Evolutionary conservation across 2,888 invertebrate genomes (phyloP).

Genomic region (Alloscopus bannaensis): DNA sequence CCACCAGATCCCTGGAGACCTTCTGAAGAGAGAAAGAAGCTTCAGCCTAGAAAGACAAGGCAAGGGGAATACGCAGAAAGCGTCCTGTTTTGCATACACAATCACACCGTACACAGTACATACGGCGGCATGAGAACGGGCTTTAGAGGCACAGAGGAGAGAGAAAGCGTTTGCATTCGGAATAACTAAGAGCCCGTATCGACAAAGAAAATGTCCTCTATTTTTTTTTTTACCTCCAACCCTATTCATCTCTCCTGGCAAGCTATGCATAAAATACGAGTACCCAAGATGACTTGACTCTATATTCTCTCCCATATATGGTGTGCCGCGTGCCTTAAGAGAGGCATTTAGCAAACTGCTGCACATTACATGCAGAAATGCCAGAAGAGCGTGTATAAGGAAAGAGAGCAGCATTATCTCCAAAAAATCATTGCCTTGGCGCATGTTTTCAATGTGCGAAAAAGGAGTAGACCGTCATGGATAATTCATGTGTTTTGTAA

Average conservation of each 20-base stretch:
- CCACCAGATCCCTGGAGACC: slow-evolving; percentile 60
- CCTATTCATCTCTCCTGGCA: slow-evolving; percentile 36
- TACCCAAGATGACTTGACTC: background rate
- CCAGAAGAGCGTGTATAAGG: too few relatives aligned
- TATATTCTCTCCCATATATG: slow-evolving; percentile 9
- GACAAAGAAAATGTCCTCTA: slow-evolving; percentile 40
- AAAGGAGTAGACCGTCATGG: slow-evolving; percentile 16
- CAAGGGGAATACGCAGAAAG: slow-evolving; percentile 9
- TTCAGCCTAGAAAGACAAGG: background rate
- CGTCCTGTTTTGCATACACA: slow-evolving; percentile 58
- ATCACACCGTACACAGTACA: slow-evolving; percentile 23
- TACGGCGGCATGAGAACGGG: slow-evolving; percentile 3
- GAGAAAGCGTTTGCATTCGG: slow-evolving; percentile 30
- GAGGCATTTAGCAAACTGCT: background rate
- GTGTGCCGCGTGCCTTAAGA: background rate
- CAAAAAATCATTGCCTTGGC: too few relatives aligned
- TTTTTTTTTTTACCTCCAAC: slow-evolving; percentile 30
- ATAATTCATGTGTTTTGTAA: slow-evolving; percentile 45
- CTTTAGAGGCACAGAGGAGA: background rate
- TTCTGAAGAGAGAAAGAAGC: background rate
- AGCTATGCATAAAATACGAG: slow-evolving; percentile 28
- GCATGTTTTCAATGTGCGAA: too few relatives aligned
- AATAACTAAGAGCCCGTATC: slow-evolving; percentile 45
- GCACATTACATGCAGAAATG: background rate
- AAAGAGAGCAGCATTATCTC: too few relatives aligned